A percentile compares a stretch with the other conserved stretches of the same genome.
These are phyloP conservation scores for Malacoraja senta DNA, from an alignment of 2,797 vertebrate genomes.

Conservation along the genomic window DNA sequence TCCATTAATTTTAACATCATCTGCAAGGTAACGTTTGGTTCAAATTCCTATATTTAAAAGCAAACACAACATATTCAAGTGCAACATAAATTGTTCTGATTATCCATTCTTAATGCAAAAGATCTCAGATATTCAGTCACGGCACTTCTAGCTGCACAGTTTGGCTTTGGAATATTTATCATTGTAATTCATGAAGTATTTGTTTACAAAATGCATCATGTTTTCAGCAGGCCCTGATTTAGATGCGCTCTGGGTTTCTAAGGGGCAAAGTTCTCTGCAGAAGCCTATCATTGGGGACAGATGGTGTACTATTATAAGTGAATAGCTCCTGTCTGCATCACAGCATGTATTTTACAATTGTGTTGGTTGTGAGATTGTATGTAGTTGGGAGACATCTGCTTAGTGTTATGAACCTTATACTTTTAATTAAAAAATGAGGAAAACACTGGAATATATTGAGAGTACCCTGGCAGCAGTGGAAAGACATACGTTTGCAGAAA, in stretches of 20 bases:
- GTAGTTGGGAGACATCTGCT: slow-evolving; percentile 32
- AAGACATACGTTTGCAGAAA: slow-evolving; percentile 24
- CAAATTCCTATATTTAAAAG: background rate
- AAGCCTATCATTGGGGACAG: slow-evolving; percentile 58
- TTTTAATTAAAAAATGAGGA: slow-evolving; percentile 30
- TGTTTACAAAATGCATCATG: background rate
- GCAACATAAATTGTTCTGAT: background rate
- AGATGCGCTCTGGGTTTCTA: slow-evolving; percentile 27
- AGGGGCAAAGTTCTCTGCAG: slow-evolving; percentile 46
- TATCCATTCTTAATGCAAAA: background rate
- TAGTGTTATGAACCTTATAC: slow-evolving; percentile 20
- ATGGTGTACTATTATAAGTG: slow-evolving; percentile 53
- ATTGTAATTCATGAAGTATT: slow-evolving; percentile 1
- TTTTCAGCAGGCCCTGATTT: slow-evolving; percentile 29
- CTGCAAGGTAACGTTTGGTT: background rate
- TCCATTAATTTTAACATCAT: background rate
- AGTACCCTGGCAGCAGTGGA: background rate
- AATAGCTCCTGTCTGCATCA: slow-evolving; percentile 60
- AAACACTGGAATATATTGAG: background rate
- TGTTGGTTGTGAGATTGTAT: slow-evolving; percentile 46
- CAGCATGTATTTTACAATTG: slow-evolving; percentile 53
- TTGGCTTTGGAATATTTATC: background rate
- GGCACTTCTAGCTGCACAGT: background rate
- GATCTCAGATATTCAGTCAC: background rate
- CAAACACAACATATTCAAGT: background rate